These are phyloP conservation scores for Sclerurus mexicanus DNA, from an alignment of 2,113 vertebrate genomes.

Conservation along the genomic window DNA sequence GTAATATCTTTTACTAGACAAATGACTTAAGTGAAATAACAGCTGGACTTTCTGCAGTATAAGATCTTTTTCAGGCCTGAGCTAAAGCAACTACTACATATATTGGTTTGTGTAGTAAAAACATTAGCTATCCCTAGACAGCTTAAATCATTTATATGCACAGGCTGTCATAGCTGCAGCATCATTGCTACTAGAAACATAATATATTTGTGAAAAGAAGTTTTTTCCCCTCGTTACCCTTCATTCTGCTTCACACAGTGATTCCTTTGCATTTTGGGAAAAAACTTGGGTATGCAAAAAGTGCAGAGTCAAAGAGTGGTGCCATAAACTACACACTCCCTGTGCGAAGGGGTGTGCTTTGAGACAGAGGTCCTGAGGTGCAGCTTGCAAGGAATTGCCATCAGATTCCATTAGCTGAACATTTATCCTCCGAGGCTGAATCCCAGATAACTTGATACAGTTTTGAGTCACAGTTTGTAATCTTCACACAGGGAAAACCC, in stretches of 20 bases:
- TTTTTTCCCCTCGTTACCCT: not conserved
- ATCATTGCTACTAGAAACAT: not conserved
- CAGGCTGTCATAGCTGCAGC: not conserved
- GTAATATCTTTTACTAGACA: not conserved
- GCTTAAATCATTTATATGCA: not conserved
- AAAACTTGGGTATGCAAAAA: not conserved
- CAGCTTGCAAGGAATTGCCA: not conserved
- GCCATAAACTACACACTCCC: not conserved
- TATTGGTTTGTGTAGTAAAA: not conserved
- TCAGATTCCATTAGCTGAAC: not conserved
- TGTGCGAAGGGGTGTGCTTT: not conserved
- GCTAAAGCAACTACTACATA: not conserved
- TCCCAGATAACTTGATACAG: not conserved
- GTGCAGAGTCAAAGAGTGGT: not conserved
- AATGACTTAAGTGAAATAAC: slow-evolving; percentile 7
- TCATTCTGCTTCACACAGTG: not conserved
- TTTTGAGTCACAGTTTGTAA: not conserved
- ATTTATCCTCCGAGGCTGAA: not conserved
- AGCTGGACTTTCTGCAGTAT: not conserved
- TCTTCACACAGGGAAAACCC: not conserved
- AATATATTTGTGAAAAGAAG: not conserved
- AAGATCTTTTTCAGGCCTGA: not conserved
- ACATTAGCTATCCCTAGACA: not conserved
- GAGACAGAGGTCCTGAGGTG: not conserved
- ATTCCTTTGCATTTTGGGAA: not conserved